Conservation (phyloP, 2,888 invertebrate genomes). For the Furcula furcula region DNA sequence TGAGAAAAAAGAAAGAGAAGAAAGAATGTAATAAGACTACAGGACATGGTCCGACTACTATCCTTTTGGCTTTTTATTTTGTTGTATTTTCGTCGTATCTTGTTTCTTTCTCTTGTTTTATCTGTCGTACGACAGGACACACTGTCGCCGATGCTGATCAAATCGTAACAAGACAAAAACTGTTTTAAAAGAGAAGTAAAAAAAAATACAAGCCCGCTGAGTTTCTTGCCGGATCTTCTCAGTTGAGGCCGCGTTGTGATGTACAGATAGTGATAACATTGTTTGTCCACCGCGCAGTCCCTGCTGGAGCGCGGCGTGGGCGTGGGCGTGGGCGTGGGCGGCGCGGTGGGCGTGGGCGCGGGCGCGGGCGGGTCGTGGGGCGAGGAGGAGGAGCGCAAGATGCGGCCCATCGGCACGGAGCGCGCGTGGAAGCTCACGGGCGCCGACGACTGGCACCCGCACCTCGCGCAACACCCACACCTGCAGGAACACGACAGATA, state of each 20-base stretch:
- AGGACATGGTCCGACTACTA: too few species aligned
- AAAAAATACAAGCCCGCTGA: background rate
- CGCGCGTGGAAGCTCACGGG: constrained; percentile 85
- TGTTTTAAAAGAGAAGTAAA: background rate
- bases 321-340: constrained; percentile 25
- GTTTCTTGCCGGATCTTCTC: background rate
- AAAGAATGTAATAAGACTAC: too few species aligned
- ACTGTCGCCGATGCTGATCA: too few species aligned
- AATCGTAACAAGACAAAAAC: too few species aligned
- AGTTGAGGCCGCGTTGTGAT: background rate
- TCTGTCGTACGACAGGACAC: too few species aligned
- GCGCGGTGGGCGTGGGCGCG: constrained; percentile 39
- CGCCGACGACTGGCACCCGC: constrained; percentile 65
- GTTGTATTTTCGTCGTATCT: too few species aligned
- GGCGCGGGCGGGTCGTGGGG: constrained; percentile 62
- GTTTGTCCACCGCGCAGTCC: constrained; percentile 48
- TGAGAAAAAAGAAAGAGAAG: too few species aligned
- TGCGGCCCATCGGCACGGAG: constrained; percentile 92
- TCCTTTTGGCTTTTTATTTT: too few species aligned
- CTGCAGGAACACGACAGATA: constrained; percentile 62
- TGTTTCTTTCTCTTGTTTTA: too few species aligned
- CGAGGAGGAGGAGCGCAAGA: constrained; percentile 80
- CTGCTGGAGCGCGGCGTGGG: constrained; percentile 68
- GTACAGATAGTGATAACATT: too few species aligned
- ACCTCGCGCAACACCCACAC: constrained; percentile 42